Evolutionary conservation across 1,140 invertebrate genomes (phyloP).

Genomic region (Ceratosolen fusciceps): DNA sequence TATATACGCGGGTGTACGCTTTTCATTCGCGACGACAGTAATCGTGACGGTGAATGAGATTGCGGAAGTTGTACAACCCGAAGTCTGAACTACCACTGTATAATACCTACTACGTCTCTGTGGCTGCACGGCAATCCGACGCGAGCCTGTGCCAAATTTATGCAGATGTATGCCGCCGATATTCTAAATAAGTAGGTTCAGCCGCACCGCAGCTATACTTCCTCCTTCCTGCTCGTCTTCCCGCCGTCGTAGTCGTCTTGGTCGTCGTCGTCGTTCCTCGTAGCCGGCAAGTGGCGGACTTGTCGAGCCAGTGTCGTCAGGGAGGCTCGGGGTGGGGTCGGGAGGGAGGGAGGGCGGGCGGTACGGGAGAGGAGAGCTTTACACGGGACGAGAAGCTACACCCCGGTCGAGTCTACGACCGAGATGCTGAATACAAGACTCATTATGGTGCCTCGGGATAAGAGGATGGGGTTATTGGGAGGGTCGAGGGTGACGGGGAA

Average conservation of each 20-base stretch:
- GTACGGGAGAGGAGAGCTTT: slow-evolving; percentile 40
- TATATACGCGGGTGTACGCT: neutral
- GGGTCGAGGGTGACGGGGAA: too few relatives aligned
- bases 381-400: neutral
- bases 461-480: too few relatives aligned
- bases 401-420: neutral
- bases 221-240: neutral
- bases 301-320: too few relatives aligned
- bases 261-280: neutral
- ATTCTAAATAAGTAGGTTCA: slow-evolving; percentile 72
- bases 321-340: too few relatives aligned
- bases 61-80: slow-evolving; percentile 44
- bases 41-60: slow-evolving; percentile 47
- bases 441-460: slow-evolving; percentile 6
- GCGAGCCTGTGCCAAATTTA: slow-evolving; percentile 69
- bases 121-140: slow-evolving; percentile 37
- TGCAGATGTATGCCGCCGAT: slow-evolving; percentile 72
- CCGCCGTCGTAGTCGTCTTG: too few relatives aligned
- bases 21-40: slow-evolving; percentile 39
- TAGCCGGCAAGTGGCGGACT: too few relatives aligned
- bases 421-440: slow-evolving; percentile 27
- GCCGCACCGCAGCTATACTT: slow-evolving; percentile 4
- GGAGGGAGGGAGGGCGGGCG: neutral
- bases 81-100: slow-evolving; percentile 32
- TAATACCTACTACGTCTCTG: slow-evolving; percentile 31